Base-by-base conservation (phyloP, 2,113 vertebrate species). In the Anoplopoma fimbria region DNA sequence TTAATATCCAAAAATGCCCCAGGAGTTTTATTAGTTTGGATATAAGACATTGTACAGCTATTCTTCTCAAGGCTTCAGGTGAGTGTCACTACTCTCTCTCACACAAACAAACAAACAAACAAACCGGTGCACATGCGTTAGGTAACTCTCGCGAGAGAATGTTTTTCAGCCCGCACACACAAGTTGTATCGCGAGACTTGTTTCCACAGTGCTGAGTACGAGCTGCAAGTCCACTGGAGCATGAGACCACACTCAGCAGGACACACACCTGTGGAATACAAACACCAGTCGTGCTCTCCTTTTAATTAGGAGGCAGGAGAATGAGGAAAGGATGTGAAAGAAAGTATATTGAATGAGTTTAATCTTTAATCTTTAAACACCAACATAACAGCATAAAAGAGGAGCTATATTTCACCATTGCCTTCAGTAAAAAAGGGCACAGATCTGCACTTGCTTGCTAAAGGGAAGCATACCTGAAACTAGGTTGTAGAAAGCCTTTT, bases 181-280 rank as follows among this genome's bases (percentile, higher is more conserved):
- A 49, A 21, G 17, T 38, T 9, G 2, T 38, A 4, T 47, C 45
- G 4, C 17, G 15, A 47, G 45, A 47, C 45, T 47, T 13, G 15
- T 47, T 47, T 47, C 19, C 47, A 49, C 47, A 47, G 51, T 71
- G 69, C 62, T 58, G 63, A 69, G 60, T 25, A 47, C 75, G 62
- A 55, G 36, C 68, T 36, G 13, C 19, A 47, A 58, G 58, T 60
- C 68, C 53, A 75, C 51, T 49, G 42, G 42, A 42, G 38, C 75
- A 51, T 25, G 55, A 73, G n/a, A n/a, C 25, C 33, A 53, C 51
- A 57, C 63, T 55, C 47, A 70, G 42, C 64, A 55, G 27, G 21
- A 40, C 40, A 74, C n/a, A 65, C 25, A 65, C 61, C 33, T 27
- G 61, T 14, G 27, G 61, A 64, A 64, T 21, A 38, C 33, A 53